Evolutionary conservation across 1,140 invertebrate genomes (phyloP), one percentile per base, ranked within the genome.

Genomic region (Drosophila ambigua): DNA sequence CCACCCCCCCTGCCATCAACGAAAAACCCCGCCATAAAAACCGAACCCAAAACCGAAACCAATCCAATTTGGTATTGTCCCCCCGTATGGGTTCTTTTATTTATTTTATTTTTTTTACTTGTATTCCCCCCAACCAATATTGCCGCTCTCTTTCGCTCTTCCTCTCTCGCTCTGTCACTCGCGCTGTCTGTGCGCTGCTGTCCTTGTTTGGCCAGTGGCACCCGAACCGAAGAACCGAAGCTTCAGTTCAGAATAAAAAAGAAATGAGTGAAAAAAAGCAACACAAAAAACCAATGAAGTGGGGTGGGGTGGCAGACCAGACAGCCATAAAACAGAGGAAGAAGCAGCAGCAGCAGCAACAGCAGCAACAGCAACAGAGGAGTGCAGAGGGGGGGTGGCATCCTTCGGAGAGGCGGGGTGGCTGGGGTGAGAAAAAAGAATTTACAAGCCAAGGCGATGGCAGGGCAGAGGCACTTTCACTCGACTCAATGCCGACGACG

Each of bases 51-150:
- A 69, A 69, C 66, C 68, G 66, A 85, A 87, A 78, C 82, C 82
- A 87, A 87, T 87, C 82, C 82, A 88, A 87, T 88, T 87, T 87
- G 78, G 71, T 85, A 72, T 82, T 81, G 74, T 43, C 11, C 35
- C 35, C 31, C 50, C 64, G 68, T 80, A 62, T 73, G 67, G 71
- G 67, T 62, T 48, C 35, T 46, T 77, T 71, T 63, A 9, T 31
- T 69, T n/a, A n/a, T 74, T 76, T 52, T 58, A 2, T 20, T 20
- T 20, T 20, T 20, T 20, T 20, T 20, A 20, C 20, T 20, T 20
- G 20, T 20, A 66, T 64, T 75, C 65, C 49, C 45, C 41, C 49
- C 39, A 52, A 60, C 45, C 31, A 39, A 16, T 65, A 68, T 59
- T 24, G 26, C 44, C 41, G 71, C 28, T 49, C 54, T 55, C 28